Evolutionary conservation across 2,113 vertebrate species (phyloP), one percentile per base, ranked within the genome.

Genomic region (Coracopsis vasa): DNA sequence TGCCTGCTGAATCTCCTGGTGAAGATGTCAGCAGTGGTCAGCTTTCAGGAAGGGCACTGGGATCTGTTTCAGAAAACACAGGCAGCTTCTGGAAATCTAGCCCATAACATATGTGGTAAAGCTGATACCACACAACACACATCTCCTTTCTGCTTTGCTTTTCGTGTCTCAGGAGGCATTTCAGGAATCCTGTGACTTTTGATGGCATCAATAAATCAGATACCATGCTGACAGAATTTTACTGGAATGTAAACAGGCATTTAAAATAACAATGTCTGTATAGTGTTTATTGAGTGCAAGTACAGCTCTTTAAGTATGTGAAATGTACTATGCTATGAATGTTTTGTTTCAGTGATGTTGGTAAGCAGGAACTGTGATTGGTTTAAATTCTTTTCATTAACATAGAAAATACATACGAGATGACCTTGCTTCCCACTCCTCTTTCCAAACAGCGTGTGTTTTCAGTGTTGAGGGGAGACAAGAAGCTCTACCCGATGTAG

Each of bases 131-230:
- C 88, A 58, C 82, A 64, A 42, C n/a, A 6, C 2, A n/a, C 60
- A 62, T 62, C 88, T 92, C 79, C 71, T 20, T 69, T 70, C 90
- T 66, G 28, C 95, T 86, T 80, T 64, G 73, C 69, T 91, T 96
- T 71, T 21, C 77, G 69, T 71, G 83, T 90, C 73, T 95, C 39
- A 2, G 83, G 86, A 96, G 94, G 96, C 96, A 96, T 25, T 72
- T 87, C 89, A 96, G 94, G 95, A 97, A 97, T 97, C 78, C 91
- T 14, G 65, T 94, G 96, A 95, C 91, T 97, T 97, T 79, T 92
- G 94, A 97, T 95, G 89, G 96, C 94, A 85, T 95, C 95, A 95
- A 81, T 97, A 97, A 97, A 97, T 97, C 96, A 95, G 95, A 91
- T 89, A 86, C 51, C 84, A 75, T 1, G 13, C 93, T 20, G 21